Conservation (phyloP, 2,797 vertebrate genomes). For the Clarias pachynema region DNA sequence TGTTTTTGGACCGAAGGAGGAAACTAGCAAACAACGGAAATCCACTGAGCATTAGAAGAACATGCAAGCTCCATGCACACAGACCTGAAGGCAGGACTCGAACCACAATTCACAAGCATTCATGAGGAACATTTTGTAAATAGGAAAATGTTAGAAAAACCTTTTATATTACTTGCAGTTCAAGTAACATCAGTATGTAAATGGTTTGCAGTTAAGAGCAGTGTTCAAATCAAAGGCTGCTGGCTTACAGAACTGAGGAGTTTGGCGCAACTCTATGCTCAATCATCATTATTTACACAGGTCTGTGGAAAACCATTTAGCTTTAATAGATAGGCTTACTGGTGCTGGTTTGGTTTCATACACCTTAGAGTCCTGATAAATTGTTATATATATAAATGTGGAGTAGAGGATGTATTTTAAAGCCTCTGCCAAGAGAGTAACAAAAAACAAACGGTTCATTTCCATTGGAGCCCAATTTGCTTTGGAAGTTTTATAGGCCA, state of each 20-base stretch:
- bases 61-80: no score
- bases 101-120: background rate
- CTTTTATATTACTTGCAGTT: background rate
- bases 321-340: slow-evolving; percentile 27
- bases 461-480: slow-evolving; percentile 40
- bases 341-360: slow-evolving; percentile 26
- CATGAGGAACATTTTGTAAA: background rate
- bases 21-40: no score
- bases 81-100: no score
- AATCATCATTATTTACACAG: slow-evolving; percentile 29
- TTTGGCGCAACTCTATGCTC: background rate
- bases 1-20: no score
- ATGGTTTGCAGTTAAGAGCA: slow-evolving; percentile 13
- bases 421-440: slow-evolving; percentile 2
- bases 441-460: slow-evolving; percentile 31
- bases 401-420: slow-evolving; percentile 44
- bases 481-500: slow-evolving; percentile 42
- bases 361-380: slow-evolving; percentile 20
- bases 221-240: background rate
- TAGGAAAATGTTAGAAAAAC: background rate
- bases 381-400: slow-evolving; percentile 42
- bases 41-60: no score
- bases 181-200: slow-evolving; percentile 5
- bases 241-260: background rate
- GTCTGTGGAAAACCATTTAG: background rate